A percentile compares a stretch with the other conserved stretches of the same genome.
phyloP scores from a whole-genome alignment of 2,888 invertebrate species.

The Chloroclysta siterata region DNA sequence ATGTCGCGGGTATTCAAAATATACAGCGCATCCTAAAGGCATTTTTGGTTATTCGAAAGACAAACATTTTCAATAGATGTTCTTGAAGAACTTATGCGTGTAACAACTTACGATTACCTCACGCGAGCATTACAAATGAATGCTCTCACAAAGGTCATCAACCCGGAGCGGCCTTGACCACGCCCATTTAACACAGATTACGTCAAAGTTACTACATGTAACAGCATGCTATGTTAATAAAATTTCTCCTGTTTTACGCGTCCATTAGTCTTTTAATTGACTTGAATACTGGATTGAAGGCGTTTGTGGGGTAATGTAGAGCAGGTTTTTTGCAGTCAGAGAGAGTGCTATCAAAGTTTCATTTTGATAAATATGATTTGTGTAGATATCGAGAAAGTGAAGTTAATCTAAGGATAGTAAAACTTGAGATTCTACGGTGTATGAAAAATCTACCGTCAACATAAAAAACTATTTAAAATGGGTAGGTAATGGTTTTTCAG shows the following conservation, averaged over 20 bases:
- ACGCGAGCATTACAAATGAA: conserved; percentile 16
- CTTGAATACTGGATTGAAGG: conserved; percentile 13
- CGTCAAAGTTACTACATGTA: conserved; percentile 9
- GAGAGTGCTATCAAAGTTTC: conserved; percentile 2
- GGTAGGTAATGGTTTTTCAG: too few relatives aligned
- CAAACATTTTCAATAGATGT: neutral
- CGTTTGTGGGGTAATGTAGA: conserved; percentile 7
- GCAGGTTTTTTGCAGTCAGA: conserved; percentile 10
- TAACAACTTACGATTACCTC: neutral
- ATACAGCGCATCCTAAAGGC: too few relatives aligned
- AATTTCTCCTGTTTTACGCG: conserved; percentile 43
- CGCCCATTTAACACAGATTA: conserved; percentile 5
- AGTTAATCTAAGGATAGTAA: neutral
- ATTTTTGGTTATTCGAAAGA: neutral
- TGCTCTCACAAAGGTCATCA: conserved; percentile 14
- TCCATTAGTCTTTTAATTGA: conserved; percentile 11
- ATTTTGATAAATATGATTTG: conserved; percentile 9
- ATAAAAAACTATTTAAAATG: too few relatives aligned
- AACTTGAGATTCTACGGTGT: too few relatives aligned
- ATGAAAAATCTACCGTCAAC: too few relatives aligned
- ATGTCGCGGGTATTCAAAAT: too few relatives aligned
- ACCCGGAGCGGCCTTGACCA: conserved; percentile 21
- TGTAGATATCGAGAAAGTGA: neutral
- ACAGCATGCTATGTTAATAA: conserved; percentile 40
- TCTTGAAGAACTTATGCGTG: neutral